Conservation (phyloP, 2,888 invertebrate species). For the Pinctada fucata region DNA sequence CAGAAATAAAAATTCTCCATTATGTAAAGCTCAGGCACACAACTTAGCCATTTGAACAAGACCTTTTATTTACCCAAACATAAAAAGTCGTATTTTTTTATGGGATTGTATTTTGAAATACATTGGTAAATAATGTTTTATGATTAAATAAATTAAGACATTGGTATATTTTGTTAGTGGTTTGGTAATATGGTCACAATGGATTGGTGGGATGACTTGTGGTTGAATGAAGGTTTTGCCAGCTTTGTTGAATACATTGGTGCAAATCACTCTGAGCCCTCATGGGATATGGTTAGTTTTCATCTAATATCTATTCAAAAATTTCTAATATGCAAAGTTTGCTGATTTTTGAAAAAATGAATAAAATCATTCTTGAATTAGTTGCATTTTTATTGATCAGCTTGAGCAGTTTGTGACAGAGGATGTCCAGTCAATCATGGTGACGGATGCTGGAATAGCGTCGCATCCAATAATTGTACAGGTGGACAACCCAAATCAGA, state of each 20-base stretch:
- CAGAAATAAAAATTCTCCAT: too few relatives aligned
- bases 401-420: constrained; percentile 86
- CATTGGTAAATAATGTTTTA: too few relatives aligned
- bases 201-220: constrained; percentile 76
- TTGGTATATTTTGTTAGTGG: constrained; percentile 57
- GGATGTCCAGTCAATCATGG: constrained; percentile 86
- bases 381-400: constrained; percentile 77
- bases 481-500: constrained; percentile 91
- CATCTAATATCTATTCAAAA: too few relatives aligned
- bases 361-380: too few relatives aligned
- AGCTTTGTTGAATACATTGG: constrained; percentile 78
- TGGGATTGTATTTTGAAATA: too few relatives aligned
- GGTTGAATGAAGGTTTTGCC: constrained; percentile 75
- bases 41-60: too few relatives aligned
- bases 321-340: too few relatives aligned
- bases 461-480: constrained; percentile 92
- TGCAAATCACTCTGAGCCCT: constrained; percentile 83
- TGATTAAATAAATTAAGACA: too few relatives aligned
- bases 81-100: too few relatives aligned
- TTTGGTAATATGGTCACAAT: constrained; percentile 76
- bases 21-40: too few relatives aligned
- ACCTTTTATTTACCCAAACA: too few relatives aligned
- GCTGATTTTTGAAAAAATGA: too few relatives aligned
- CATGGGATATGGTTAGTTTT: constrained; percentile 87
- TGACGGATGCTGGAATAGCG: constrained; percentile 86